A percentile compares a stretch with the other conserved stretches of the same genome.
phyloP scores from a whole-genome alignment of 2,888 invertebrate genomes.

The Apotomis betuletana region DNA sequence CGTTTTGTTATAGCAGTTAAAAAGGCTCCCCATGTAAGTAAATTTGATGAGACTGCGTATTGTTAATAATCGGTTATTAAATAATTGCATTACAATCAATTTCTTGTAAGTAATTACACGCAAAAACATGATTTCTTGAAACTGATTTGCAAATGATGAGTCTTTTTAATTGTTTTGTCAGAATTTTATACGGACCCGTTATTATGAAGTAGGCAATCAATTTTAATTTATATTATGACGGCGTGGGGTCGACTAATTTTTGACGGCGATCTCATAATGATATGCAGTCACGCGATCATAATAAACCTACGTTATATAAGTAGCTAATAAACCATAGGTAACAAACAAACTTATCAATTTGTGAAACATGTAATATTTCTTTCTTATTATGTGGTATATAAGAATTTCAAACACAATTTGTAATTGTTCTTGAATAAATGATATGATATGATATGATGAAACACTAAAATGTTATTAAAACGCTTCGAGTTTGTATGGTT shows the following conservation, averaged over 20 bases:
- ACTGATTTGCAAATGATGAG: slow-evolving; percentile 9
- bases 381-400: too few relatives aligned
- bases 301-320: slow-evolving; percentile 47
- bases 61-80: background rate
- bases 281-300: slow-evolving; percentile 57
- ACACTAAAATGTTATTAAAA: too few relatives aligned
- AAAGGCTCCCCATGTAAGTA: too few relatives aligned
- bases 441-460: too few relatives aligned
- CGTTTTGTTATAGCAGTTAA: too few relatives aligned
- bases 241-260: slow-evolving; percentile 59
- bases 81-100: slow-evolving; percentile 1
- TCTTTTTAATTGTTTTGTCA: slow-evolving; percentile 26
- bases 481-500: too few relatives aligned
- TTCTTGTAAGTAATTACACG: background rate
- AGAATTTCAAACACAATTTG: too few relatives aligned
- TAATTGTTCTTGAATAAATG: too few relatives aligned
- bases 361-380: slow-evolving; percentile 13
- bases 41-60: too few relatives aligned
- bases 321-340: slow-evolving; percentile 34
- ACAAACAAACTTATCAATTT: slow-evolving; percentile 47
- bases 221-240: slow-evolving; percentile 44
- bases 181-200: slow-evolving; percentile 20
- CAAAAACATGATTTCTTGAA: slow-evolving; percentile 5
- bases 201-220: slow-evolving; percentile 26
- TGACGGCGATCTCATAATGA: slow-evolving; percentile 63